Conservation (phyloP, 2,888 invertebrate species). For the Dynastes maya region DNA sequence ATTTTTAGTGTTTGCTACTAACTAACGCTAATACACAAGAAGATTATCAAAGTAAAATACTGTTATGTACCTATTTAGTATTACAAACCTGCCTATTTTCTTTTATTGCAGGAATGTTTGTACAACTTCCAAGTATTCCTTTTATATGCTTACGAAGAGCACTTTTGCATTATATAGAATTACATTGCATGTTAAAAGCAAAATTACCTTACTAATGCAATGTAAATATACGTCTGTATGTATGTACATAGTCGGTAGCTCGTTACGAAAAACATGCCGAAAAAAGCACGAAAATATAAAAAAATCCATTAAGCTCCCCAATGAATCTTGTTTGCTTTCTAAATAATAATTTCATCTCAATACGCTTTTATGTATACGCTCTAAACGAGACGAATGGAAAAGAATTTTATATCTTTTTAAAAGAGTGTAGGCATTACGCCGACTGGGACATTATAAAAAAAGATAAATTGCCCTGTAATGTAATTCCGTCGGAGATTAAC, state of each 20-base stretch:
- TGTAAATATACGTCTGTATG: slow-evolving; percentile 2
- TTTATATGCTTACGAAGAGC: too few relatives aligned
- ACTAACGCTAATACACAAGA: too few relatives aligned
- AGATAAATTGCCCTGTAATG: background rate
- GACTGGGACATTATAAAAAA: slow-evolving; percentile 7
- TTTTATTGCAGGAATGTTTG: too few relatives aligned
- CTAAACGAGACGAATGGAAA: background rate
- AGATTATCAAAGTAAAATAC: too few relatives aligned
- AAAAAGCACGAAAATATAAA: slow-evolving; percentile 14
- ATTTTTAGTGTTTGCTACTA: too few relatives aligned
- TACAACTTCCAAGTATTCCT: too few relatives aligned
- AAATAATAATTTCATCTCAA: slow-evolving; percentile 23
- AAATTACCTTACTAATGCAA: slow-evolving; percentile 30
- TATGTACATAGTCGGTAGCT: background rate
- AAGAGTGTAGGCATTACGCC: background rate
- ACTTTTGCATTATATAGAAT: background rate
- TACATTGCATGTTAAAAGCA: slow-evolving; percentile 12
- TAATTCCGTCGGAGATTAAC: background rate
- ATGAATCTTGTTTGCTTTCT: slow-evolving; percentile 10
- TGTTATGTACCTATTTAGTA: too few relatives aligned
- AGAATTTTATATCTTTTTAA: slow-evolving; percentile 1
- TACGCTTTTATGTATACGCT: slow-evolving; percentile 1
- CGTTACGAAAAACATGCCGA: background rate
- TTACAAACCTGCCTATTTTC: too few relatives aligned
- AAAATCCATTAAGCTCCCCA: slow-evolving; percentile 2